A percentile compares a stretch with the other conserved stretches of the same genome.
Conservation (phyloP, 2,113 vertebrate genomes). For the Channa maculata region DNA sequence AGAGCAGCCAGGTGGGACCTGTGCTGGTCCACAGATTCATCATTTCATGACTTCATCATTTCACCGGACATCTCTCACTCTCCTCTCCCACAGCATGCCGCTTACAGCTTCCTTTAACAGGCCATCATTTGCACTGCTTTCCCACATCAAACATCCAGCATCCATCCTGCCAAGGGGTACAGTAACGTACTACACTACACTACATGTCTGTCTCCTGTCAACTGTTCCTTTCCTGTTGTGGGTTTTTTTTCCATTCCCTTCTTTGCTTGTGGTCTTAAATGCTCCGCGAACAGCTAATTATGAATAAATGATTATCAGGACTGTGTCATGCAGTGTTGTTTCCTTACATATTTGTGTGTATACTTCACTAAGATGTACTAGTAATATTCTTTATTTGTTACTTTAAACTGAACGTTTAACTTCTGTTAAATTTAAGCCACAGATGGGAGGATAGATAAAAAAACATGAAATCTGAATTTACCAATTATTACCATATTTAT, state of each 20-base stretch:
- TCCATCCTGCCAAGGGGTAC: slow-evolving; percentile 78
- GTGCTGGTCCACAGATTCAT: slow-evolving; percentile 26
- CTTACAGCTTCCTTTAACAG: slow-evolving; percentile 82
- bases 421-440: too few species aligned
- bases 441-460: too few species aligned
- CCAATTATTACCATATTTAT: neutral
- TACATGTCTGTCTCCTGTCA: slow-evolving; percentile 38
- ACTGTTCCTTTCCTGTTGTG: slow-evolving; percentile 18
- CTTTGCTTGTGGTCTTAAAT: neutral
- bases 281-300: neutral
- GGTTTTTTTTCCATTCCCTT: slow-evolving; percentile 6
- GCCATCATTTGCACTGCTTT: slow-evolving; percentile 78
- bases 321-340: neutral
- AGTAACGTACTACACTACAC: slow-evolving; percentile 76
- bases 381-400: too few species aligned
- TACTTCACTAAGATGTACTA: too few species aligned
- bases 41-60: slow-evolving; percentile 49
- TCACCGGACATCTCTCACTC: slow-evolving; percentile 79
- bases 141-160: slow-evolving; percentile 72
- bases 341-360: too few species aligned
- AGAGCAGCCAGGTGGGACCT: neutral
- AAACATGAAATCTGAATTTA: too few species aligned
- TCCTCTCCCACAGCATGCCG: slow-evolving; percentile 82
- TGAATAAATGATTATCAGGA: neutral
- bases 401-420: too few species aligned